Evolutionary conservation across 2,113 vertebrate genomes (phyloP).

Genomic region (human): DNA sequence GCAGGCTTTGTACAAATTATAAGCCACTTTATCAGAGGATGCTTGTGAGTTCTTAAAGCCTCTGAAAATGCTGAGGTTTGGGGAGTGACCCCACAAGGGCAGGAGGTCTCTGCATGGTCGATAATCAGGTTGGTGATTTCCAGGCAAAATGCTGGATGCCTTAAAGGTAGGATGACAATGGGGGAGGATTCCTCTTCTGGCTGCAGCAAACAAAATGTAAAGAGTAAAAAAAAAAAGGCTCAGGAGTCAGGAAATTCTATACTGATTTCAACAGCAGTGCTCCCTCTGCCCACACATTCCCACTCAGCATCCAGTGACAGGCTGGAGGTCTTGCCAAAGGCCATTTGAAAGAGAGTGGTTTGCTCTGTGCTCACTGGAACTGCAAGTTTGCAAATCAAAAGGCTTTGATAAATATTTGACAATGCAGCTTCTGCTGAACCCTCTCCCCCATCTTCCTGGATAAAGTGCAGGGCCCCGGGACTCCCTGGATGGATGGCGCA

Average conservation of each 20-base stretch:
- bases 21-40: not conserved
- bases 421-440: not conserved
- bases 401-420: not conserved
- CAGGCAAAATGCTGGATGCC: not conserved
- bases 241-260: constrained; percentile 33
- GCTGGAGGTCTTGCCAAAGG: not conserved
- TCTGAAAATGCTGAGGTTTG: not conserved
- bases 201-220: not conserved
- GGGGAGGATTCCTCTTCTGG: not conserved
- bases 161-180: accelerated
- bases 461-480: accelerated
- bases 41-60: not conserved
- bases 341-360: constrained; percentile 55
- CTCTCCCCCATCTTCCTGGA: not conserved
- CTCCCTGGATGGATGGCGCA: accelerated
- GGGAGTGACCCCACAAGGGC: not conserved
- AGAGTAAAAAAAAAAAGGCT: constrained; percentile 13
- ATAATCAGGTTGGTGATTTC: accelerated
- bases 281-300: constrained; percentile 37
- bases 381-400: not conserved
- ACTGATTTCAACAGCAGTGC: not conserved
- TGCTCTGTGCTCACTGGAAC: not conserved
- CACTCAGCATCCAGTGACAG: not conserved
- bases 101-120: not conserved
- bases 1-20: not conserved